These are phyloP conservation scores for Benthosema pterotum DNA, from an alignment of 2,797 vertebrate genomes.

Conservation along the genomic window DNA sequence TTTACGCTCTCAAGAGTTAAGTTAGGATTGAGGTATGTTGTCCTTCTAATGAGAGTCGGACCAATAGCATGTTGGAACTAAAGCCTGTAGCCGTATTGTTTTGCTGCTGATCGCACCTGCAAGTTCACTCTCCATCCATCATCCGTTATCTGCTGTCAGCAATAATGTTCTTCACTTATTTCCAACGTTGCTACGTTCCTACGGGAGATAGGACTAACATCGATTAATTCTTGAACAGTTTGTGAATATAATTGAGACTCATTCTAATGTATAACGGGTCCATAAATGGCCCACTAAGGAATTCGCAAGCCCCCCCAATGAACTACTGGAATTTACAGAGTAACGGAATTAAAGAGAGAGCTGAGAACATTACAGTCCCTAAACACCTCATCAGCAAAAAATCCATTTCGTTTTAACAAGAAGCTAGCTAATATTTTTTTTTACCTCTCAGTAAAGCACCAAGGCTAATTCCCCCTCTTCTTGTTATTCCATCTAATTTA, in stretches of 20 bases:
- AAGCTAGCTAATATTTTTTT: not conserved
- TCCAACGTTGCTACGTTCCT: too few relatives aligned
- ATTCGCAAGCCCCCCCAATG: not conserved
- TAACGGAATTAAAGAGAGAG: constrained; percentile 3
- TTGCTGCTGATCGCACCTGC: constrained; percentile 15
- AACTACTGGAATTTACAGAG: not conserved
- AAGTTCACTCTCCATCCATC: constrained; percentile 6
- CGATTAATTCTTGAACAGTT: not conserved
- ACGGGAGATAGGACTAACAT: too few relatives aligned
- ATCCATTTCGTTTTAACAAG: constrained; percentile 8
- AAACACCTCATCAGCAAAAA: not conserved
- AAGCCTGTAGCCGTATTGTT: too few relatives aligned
- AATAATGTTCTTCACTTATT: not conserved
- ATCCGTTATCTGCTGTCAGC: constrained; percentile 3
- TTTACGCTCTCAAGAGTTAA: too few relatives aligned
- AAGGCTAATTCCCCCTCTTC: not conserved
- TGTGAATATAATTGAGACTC: not conserved
- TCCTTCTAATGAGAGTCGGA: too few relatives aligned
- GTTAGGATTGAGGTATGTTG: too few relatives aligned
- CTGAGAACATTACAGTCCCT: not conserved
- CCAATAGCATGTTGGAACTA: too few relatives aligned
- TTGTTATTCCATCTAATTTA: constrained; percentile 3
- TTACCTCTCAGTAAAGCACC: not conserved
- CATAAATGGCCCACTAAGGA: not conserved
- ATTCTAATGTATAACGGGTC: not conserved